These are phyloP conservation scores for Drosophila meridiana DNA, from an alignment of 2,888 invertebrate genomes.

Conservation along the genomic window DNA sequence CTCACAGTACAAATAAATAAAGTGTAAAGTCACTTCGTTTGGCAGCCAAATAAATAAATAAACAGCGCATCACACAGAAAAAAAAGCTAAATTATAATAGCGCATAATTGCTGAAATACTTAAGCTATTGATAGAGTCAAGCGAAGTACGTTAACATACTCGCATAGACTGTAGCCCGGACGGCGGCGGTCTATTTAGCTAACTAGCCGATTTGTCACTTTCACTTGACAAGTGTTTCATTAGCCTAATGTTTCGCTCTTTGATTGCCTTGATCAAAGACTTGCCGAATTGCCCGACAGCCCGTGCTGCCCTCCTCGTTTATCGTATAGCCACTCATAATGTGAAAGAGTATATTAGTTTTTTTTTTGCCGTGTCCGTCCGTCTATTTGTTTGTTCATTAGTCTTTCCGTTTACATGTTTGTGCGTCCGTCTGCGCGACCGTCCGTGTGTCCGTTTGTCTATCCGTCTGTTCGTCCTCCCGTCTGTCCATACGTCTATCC, in stretches of 20 bases:
- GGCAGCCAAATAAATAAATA: slow-evolving; percentile 20
- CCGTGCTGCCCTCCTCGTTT: background rate
- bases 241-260: slow-evolving; percentile 67
- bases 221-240: slow-evolving; percentile 71
- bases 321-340: rapidly evolving
- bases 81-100: slow-evolving; percentile 38
- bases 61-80: slow-evolving; percentile 13
- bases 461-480: background rate
- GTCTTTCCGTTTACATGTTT: background rate
- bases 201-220: slow-evolving; percentile 54
- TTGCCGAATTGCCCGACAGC: slow-evolving; percentile 1
- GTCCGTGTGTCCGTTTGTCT: background rate
- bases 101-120: slow-evolving; percentile 44
- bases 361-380: background rate
- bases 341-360: background rate
- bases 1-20: slow-evolving; percentile 29
- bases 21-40: slow-evolving; percentile 42
- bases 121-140: slow-evolving; percentile 4
- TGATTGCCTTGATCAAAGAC: slow-evolving; percentile 38
- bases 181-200: slow-evolving; percentile 19
- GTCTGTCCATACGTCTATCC: too few relatives aligned
- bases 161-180: background rate
- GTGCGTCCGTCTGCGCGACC: background rate
- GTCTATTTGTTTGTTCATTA: background rate
- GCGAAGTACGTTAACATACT: background rate